Percentiles rank a stretch among this genome's conserved stretches.
phyloP scores from a whole-genome alignment of 2,888 invertebrate species.

The Drosophila nigricruria region DNA sequence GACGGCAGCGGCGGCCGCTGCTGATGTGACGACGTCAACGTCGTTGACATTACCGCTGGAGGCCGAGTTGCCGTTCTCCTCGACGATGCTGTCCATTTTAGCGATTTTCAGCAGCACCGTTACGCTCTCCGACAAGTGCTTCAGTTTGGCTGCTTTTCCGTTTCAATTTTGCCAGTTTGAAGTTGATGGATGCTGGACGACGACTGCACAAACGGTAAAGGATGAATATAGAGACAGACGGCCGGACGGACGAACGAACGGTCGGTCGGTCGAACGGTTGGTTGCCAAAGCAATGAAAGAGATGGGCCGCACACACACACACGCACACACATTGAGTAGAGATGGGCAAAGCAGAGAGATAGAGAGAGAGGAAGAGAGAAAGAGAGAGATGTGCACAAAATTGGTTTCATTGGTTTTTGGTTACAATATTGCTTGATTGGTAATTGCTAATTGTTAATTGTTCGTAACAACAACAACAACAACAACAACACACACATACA shows the following conservation, averaged over 20 bases:
- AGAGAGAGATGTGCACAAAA: slow-evolving; percentile 23
- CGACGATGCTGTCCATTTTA: slow-evolving; percentile 94
- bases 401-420: slow-evolving; percentile 34
- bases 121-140: slow-evolving; percentile 86
- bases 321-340: slow-evolving; percentile 3
- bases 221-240: neutral
- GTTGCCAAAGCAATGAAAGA: slow-evolving; percentile 16
- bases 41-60: slow-evolving; percentile 76
- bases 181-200: slow-evolving; percentile 44
- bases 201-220: slow-evolving; percentile 30
- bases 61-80: slow-evolving; percentile 91
- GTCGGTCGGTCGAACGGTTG: neutral
- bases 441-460: slow-evolving; percentile 48
- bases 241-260: neutral
- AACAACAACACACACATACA: slow-evolving; percentile 25
- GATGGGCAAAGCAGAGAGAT: neutral
- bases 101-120: slow-evolving; percentile 87
- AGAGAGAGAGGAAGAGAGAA: neutral
- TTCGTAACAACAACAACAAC: slow-evolving; percentile 19
- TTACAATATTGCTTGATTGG: slow-evolving; percentile 55
- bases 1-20: slow-evolving; percentile 51
- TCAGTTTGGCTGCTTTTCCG: slow-evolving; percentile 85
- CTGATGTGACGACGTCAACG: slow-evolving; percentile 58
- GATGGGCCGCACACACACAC: slow-evolving; percentile 10
- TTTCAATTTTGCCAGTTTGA: slow-evolving; percentile 85